Evolutionary conservation across 37 sponge, comb jelly and placozoan genomes (phyloP), one percentile per base, ranked within the genome.

Genomic region (Beroe ovata): DNA sequence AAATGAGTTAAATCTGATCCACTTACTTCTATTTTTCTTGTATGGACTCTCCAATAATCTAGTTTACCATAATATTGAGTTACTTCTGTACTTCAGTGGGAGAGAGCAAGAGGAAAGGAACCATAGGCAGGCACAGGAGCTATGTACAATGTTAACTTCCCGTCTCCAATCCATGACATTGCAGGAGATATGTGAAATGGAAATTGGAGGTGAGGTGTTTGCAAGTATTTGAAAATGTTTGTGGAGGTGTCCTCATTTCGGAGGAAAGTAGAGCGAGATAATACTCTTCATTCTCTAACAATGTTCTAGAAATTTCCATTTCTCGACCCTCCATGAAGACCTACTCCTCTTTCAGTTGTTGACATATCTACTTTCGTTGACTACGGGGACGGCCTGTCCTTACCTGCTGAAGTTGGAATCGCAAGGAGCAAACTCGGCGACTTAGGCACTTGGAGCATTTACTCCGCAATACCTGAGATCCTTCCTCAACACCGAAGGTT

Each of bases 381-480:
- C 16, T 77, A 42, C 84, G 84, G 84, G 16, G 84, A 77, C 36
- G 69, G 69, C 36, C 34, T 66, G 36, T 66, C 69, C 3, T 32
- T 77, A 40, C 84, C 84, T 42, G 84, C 84, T n/a, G 84, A 77
- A 40, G 84, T 77, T 25, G 84, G 54, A 18, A 54, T 77, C 0
- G 42, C 84, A 28, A 39, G 84, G 23, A n/a, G 47, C 11, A 40
- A 29, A 14, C 11, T 77, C 1, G 84, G 47, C 4, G 69, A 66
- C 32, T 30, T 66, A 30, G 35, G 34, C 16, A 26, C 2, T 1
- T 32, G 36, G 32, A 25, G 30, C 16, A 3, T 66, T 33, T 66
- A 66, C 36, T 25, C 32, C 16, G 36, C 32, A 1, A 66, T 66
- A 29, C 69, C 69, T 66, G 2, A 66, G 36, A 66, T 66, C 34